Evolutionary conservation across 1,140 invertebrate genomes (phyloP), one percentile per base, ranked within the genome.

Genomic region (Rhyzopertha dominica): DNA sequence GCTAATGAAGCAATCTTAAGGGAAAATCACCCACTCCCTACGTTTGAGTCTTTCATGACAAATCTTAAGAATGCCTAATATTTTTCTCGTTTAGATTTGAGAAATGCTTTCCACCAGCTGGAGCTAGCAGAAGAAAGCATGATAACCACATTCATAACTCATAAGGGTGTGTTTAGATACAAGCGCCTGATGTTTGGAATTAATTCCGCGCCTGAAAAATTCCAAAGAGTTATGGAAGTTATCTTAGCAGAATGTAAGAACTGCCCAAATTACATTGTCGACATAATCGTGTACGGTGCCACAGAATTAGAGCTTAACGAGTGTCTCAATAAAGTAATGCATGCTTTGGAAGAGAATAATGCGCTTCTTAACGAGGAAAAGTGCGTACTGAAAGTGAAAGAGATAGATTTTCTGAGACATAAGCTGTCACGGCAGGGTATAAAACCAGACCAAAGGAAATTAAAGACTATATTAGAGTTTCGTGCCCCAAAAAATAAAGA

Each of bases 131-230:
- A 34, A 30, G 42, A 64, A 16, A 55, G 52, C 18, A 38, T 60
- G 12, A 64, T 68, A 22, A 69, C 66, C 13, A 65, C 66, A 25
- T 67, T 67, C 47, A 57, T 55, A 16, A 61, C 58, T 14, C 48
- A 56, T 24, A 51, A 54, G 39, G 66, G 66, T 10, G 37, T 65
- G 23, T 67, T 54, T 50, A 29, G 57, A 29, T 69, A 66, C 46
- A 65, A 63, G 31, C 37, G 65, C 20, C 36, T 69, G 16, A 62
- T 62, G 57, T 54, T 51, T 53, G 44, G 52, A 9, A 35, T 54
- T 7, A 48, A 49, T 9, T 48, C 44, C 2, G 49, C 52, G 7
- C 38, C 46, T 18, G 45, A 49, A 18, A 43, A 38, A 9, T 52
- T 52, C 22, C 46, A 48, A 37, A 13, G 46, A 10, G 26, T 43